A percentile compares a stretch with the other conserved stretches of the same genome.
phyloP scores from a whole-genome alignment of 2,113 vertebrate genomes.

The Leucoraja erinaceus region DNA sequence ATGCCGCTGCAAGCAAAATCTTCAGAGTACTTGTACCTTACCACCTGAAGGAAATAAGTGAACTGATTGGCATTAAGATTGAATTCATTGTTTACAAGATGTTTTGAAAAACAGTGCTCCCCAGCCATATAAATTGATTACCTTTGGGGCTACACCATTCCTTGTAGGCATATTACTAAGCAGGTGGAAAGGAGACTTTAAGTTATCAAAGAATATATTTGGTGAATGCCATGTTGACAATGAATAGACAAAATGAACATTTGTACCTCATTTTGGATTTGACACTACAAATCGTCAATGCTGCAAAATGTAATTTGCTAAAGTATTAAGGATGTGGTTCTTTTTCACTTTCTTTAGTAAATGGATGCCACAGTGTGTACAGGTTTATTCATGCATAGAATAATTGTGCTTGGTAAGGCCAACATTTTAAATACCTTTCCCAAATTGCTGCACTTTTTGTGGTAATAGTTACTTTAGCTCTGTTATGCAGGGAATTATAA shows the following conservation, averaged over 20 bases:
- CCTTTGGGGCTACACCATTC: neutral
- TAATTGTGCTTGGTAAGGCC: too few relatives aligned
- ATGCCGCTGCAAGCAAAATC: too few relatives aligned
- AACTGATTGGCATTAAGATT: neutral
- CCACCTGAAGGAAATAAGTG: neutral
- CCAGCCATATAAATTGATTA: too few relatives aligned
- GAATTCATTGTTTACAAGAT: constrained; percentile 9
- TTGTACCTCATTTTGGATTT: neutral
- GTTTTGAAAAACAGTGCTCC: too few relatives aligned
- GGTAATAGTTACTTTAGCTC: too few relatives aligned
- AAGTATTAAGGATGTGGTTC: neutral
- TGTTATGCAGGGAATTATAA: too few relatives aligned
- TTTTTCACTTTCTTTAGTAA: neutral
- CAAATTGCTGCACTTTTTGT: too few relatives aligned
- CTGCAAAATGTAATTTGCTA: neutral
- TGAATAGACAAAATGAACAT: neutral
- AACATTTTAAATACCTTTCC: too few relatives aligned
- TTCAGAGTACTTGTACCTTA: too few relatives aligned
- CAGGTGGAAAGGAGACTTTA: neutral
- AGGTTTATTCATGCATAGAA: too few relatives aligned
- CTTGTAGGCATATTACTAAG: neutral
- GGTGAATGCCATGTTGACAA: neutral
- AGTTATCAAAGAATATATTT: neutral
- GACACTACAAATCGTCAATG: neutral
- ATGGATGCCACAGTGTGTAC: neutral